Evolutionary conservation across 2,888 invertebrate genomes (phyloP).

Genomic region (Cynaeus angustus): DNA sequence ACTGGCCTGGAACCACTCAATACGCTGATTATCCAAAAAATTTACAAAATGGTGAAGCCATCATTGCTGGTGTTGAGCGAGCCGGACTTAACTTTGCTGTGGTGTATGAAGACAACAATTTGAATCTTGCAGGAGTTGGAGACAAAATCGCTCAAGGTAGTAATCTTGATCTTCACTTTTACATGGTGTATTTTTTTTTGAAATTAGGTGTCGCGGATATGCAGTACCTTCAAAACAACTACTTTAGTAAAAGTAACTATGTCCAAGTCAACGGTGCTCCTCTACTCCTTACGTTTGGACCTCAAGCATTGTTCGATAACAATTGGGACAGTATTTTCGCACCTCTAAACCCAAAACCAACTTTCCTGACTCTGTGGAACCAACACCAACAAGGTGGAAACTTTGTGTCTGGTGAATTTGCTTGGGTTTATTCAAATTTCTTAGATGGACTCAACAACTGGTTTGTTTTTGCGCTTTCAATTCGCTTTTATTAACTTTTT

Average conservation of each 20-base stretch:
- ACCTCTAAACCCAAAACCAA: slow-evolving; percentile 32
- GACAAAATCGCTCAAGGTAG: slow-evolving; percentile 38
- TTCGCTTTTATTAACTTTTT: background rate
- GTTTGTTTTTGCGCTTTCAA: background rate
- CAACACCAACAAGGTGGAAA: slow-evolving; percentile 39
- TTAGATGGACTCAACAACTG: slow-evolving; percentile 30
- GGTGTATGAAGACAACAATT: slow-evolving; percentile 45
- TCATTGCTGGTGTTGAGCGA: slow-evolving; percentile 28
- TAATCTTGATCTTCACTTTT: background rate
- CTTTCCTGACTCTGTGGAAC: slow-evolving; percentile 41
- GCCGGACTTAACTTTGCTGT: slow-evolving; percentile 38
- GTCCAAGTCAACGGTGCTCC: slow-evolving; percentile 30
- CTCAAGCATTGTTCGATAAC: slow-evolving; percentile 28
- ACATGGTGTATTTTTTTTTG: background rate
- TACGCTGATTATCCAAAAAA: slow-evolving; percentile 39
- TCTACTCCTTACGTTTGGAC: slow-evolving; percentile 35
- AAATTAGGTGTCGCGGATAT: slow-evolving; percentile 15
- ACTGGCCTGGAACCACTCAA: slow-evolving; percentile 42
- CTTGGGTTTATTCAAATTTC: slow-evolving; percentile 35
- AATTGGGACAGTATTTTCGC: slow-evolving; percentile 33
- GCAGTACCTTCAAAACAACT: slow-evolving; percentile 31
- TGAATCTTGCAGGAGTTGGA: slow-evolving; percentile 16
- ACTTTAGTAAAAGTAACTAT: slow-evolving; percentile 37
- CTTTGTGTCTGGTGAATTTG: slow-evolving; percentile 9
- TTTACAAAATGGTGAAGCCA: slow-evolving; percentile 29